A percentile compares a stretch with the other conserved stretches of the same genome.
Conservation (phyloP, 2,113 vertebrate species). For the Cottus gobio region DNA sequence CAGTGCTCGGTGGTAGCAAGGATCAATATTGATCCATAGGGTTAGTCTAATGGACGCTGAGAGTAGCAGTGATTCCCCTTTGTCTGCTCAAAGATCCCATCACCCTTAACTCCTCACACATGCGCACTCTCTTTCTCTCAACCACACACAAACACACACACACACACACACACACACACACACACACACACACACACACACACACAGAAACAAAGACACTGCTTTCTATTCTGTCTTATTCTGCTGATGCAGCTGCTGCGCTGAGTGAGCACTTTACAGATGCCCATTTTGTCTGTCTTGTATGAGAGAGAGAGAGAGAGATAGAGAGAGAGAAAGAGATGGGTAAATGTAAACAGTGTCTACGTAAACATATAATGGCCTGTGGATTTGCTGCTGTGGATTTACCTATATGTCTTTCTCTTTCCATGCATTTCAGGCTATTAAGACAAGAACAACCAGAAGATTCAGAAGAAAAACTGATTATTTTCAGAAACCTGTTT, state of each 20-base stretch:
- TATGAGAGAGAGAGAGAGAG: background rate
- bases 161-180: background rate
- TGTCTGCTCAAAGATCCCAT: conserved; percentile 74
- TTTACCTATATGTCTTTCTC: conserved; percentile 36
- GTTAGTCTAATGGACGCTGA: conserved; percentile 80
- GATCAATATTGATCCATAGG: conserved; percentile 80
- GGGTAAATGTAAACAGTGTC: conserved; percentile 34
- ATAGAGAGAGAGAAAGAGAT: background rate
- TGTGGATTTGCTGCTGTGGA: background rate
- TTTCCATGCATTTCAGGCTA: conserved; percentile 37
- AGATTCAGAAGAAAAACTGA: background rate
- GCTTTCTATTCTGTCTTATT: conserved; percentile 62
- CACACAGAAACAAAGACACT: conserved; percentile 42
- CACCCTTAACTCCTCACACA: conserved; percentile 65
- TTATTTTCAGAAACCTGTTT: background rate
- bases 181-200: conserved; percentile 14
- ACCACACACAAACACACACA: background rate
- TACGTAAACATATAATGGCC: conserved; percentile 22
- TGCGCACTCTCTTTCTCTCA: conserved; percentile 31
- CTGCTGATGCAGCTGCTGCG: conserved; percentile 72
- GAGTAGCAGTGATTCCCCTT: conserved; percentile 73
- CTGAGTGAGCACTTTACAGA: conserved; percentile 70
- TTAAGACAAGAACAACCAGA: conserved; percentile 34
- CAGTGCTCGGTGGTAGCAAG: conserved; percentile 64
- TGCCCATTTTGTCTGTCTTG: conserved; percentile 40